Evolutionary conservation across 1,140 invertebrate species (phyloP), one percentile per base, ranked within the genome.

Genomic region (Leptonema lineaticorne): DNA sequence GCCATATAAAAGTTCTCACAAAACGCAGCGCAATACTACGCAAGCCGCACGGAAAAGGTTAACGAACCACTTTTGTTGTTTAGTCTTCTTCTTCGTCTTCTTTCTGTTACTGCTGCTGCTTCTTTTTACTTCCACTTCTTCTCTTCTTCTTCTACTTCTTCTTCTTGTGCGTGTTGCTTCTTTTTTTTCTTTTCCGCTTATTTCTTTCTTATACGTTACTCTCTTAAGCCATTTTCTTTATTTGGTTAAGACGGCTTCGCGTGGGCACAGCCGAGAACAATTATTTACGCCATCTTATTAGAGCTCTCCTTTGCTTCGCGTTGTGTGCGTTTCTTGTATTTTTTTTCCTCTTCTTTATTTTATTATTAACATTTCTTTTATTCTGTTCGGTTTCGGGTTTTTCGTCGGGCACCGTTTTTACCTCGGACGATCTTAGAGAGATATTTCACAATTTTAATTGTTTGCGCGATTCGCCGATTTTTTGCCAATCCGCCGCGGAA

Each of bases 211-310:
- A 53, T 53, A 53, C 50, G 50, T 62, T 45, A 62, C 30, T 64
- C 41, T 62, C 37, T 64, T 64, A n/a, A 50, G 33, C 62, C 41
- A 71, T 71, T 71, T 71, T 58, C 70, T 71, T 67, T 71, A 71
- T 71, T 71, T 71, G 70, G 70, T 68, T 71, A 70, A 68, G 70
- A 68, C 70, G 62, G 70, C 63, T 66, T 67, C 37, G 70, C 70
- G 63, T 69, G 70, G 70, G 70, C 64, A 48, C 45, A 46, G 63
- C 70, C 57, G 58, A 68, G 58, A 48, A 65, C 70, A 72, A 72
- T 72, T 72, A 72, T 72, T 69, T 72, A 69, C 70, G 70, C 70
- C 67, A 69, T 69, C 70, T 72, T 72, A 72, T 72, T 72, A 72
- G 70, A 72, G 70, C 24, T 45, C 45, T 68, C 50, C 50, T 8